These are phyloP conservation scores for Neotoma lepida DNA, from an alignment of 2,113 vertebrate genomes.

Conservation along the genomic window DNA sequence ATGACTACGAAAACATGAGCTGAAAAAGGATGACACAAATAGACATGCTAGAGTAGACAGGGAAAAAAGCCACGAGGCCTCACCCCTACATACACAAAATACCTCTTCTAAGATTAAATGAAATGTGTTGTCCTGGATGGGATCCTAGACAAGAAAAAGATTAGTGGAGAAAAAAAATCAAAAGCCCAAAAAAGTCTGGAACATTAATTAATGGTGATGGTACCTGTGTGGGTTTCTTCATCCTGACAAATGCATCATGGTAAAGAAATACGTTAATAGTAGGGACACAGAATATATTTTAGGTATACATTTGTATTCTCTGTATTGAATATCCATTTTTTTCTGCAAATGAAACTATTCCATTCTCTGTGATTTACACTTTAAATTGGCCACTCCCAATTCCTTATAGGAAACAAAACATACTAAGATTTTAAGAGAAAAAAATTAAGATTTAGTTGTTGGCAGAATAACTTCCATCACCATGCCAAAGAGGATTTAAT, in stretches of 20 bases:
- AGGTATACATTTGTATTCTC: neutral
- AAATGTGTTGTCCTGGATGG: constrained; percentile 30
- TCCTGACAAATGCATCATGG: constrained; percentile 36
- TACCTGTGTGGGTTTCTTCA: constrained; percentile 15
- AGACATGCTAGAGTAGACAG: neutral
- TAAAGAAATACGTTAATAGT: constrained; percentile 35
- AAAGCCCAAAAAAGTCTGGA: constrained; percentile 36
- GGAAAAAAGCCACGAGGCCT: neutral
- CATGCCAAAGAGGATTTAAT: constrained; percentile 46
- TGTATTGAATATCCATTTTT: constrained; percentile 35
- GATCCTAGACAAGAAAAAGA: constrained; percentile 51
- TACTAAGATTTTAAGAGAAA: constrained; percentile 57
- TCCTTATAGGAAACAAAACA: neutral
- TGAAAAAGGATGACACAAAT: neutral
- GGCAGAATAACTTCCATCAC: constrained; percentile 23
- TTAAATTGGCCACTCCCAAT: neutral
- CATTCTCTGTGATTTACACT: neutral
- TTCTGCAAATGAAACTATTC: constrained; percentile 48
- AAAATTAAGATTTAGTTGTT: constrained; percentile 43
- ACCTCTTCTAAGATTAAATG: neutral
- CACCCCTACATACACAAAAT: neutral
- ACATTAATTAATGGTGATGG: constrained; percentile 22
- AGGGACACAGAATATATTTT: constrained; percentile 17
- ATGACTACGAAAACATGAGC: neutral
- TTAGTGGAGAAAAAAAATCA: constrained; percentile 56